These are phyloP conservation scores for Channa argus DNA, from an alignment of 2,113 vertebrate genomes.

Conservation along the genomic window DNA sequence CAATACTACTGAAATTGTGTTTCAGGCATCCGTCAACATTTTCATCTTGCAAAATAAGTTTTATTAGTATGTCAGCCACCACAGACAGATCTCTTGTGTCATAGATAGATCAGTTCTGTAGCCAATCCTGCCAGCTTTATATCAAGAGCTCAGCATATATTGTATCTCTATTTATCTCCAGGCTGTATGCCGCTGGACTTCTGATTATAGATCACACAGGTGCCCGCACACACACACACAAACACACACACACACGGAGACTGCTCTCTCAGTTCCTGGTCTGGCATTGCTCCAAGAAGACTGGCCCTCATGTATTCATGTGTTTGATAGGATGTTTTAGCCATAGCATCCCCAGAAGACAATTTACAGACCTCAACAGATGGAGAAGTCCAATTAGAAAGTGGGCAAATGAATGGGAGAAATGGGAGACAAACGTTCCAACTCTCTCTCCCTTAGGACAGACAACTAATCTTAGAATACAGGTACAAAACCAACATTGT, in stretches of 20 bases:
- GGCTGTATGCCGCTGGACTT: conserved; percentile 57
- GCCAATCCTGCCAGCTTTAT: conserved; percentile 48
- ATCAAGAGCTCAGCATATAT: conserved; percentile 43
- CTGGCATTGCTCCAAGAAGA: conserved; percentile 57
- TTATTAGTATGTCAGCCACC: conserved; percentile 55
- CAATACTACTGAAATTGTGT: conserved; percentile 41
- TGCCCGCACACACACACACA: conserved; percentile 31
- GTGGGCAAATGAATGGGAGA: conserved; percentile 54
- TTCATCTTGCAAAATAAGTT: conserved; percentile 60
- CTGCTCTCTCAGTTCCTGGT: conserved; percentile 29
- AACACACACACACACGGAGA: conserved; percentile 27
- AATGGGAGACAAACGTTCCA: conserved; percentile 53
- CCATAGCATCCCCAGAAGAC: conserved; percentile 64
- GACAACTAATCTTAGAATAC: conserved; percentile 47
- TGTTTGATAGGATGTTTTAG: conserved; percentile 75
- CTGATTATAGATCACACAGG: conserved; percentile 60
- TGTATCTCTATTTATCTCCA: conserved; percentile 63
- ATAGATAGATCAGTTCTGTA: conserved; percentile 59
- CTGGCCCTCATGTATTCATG: conserved; percentile 65
- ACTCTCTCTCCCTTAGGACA: conserved; percentile 59
- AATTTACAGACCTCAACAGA: conserved; percentile 74
- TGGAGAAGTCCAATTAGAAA: conserved; percentile 81
- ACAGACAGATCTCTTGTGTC: conserved; percentile 46
- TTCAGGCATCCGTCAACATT: conserved; percentile 52
- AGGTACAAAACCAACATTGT: conserved; percentile 50